Evolutionary conservation across 2,113 vertebrate genomes (phyloP).

Genomic region (Procavia capensis): DNA sequence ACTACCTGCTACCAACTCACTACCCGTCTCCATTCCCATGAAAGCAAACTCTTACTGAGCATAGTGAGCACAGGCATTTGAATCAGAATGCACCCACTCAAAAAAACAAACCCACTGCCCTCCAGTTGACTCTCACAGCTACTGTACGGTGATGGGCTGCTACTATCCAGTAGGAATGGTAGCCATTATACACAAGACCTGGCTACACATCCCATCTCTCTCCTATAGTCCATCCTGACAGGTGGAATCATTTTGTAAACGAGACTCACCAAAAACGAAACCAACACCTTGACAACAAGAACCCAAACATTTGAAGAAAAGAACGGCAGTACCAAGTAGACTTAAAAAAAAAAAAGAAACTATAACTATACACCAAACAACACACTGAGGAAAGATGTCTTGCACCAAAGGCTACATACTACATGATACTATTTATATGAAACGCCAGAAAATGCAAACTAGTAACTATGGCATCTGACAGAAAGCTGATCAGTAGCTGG

Average conservation of each 20-base stretch:
- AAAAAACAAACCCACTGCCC: too few species aligned
- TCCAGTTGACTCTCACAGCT: too few species aligned
- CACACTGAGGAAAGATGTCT: not conserved
- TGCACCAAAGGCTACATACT: not conserved
- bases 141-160: too few species aligned
- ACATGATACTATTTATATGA: not conserved
- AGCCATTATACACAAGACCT: not conserved
- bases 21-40: not conserved
- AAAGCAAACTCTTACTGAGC: not conserved
- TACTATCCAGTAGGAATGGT: not conserved
- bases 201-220: not conserved
- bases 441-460: conserved; percentile 27
- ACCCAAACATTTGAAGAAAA: not conserved
- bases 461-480: conserved; percentile 1
- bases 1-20: not conserved
- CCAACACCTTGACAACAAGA: not conserved
- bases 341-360: not conserved
- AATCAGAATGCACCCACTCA: not conserved
- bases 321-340: not conserved
- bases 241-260: not conserved
- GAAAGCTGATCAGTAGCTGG: not conserved
- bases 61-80: not conserved
- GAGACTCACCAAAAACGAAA: conserved; percentile 5
- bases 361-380: not conserved
- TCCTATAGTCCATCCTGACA: not conserved